Evolutionary conservation across 2,888 invertebrate species (phyloP).

Genomic region (Pollenia labialis): DNA sequence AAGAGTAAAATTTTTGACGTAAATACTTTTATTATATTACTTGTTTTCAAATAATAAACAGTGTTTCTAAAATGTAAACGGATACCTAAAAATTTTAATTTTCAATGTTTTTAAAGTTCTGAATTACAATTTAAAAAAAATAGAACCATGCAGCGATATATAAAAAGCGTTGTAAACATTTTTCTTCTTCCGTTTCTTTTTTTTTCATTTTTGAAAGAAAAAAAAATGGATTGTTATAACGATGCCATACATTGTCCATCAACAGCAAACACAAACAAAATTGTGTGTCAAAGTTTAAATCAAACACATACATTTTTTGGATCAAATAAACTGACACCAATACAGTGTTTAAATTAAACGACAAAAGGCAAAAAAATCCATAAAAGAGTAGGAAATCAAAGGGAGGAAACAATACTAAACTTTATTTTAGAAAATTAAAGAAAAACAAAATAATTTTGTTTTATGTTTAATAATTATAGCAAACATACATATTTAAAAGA

Average conservation of each 20-base stretch:
- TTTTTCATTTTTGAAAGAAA: background rate
- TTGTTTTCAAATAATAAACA: too few species aligned
- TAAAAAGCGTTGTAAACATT: too few species aligned
- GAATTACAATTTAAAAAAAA: too few species aligned
- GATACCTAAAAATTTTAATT: too few species aligned
- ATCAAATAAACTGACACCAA: conserved; percentile 6
- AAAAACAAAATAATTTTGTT: conserved; percentile 15
- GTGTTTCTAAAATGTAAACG: too few species aligned
- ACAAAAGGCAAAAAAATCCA: conserved; percentile 2
- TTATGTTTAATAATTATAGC: conserved; percentile 39
- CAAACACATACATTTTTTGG: conserved; percentile 2
- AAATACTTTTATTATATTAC: too few species aligned
- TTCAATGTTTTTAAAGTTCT: too few species aligned
- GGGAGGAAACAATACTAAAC: conserved; percentile 6
- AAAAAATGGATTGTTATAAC: background rate
- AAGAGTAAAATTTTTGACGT: too few species aligned
- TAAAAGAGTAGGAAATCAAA: conserved; percentile 29
- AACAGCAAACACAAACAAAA: conserved; percentile 5
- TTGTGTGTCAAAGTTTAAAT: conserved; percentile 20
- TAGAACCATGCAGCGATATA: too few species aligned
- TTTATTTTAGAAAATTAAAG: conserved; percentile 55
- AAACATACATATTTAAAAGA: conserved; percentile 38
- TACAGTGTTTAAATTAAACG: background rate
- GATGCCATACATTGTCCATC: background rate
- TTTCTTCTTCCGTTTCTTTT: too few species aligned